Conservation (phyloP, 2,888 invertebrate species). For the Acrobeloides nanus region DNA sequence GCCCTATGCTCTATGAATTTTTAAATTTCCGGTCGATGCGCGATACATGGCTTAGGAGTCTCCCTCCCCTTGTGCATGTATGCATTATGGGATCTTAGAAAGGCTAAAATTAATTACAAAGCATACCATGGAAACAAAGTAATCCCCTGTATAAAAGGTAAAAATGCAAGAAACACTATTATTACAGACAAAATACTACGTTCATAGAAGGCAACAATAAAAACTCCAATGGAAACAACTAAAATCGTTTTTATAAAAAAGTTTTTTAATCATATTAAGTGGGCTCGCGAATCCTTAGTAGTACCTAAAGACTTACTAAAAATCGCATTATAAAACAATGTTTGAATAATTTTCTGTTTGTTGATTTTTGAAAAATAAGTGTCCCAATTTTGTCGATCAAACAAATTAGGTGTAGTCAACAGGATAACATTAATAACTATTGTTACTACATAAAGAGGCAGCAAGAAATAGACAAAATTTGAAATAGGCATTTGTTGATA, state of each 20-base stretch:
- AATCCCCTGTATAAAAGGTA: slow-evolving; percentile 14
- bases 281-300: slow-evolving; percentile 34
- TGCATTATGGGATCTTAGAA: slow-evolving; percentile 1
- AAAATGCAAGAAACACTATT: slow-evolving; percentile 24
- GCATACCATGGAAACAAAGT: slow-evolving; percentile 15
- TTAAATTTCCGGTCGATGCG: too few species aligned
- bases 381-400: too few species aligned
- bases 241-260: slow-evolving; percentile 24
- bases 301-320: too few species aligned
- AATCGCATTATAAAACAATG: too few species aligned
- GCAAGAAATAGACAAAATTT: slow-evolving; percentile 32
- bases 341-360: too few species aligned
- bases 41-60: too few species aligned
- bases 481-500: slow-evolving; percentile 21
- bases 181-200: slow-evolving; percentile 34
- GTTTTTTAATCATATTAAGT: slow-evolving; percentile 26
- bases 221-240: slow-evolving; percentile 27
- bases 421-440: slow-evolving; percentile 27
- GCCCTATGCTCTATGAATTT: too few species aligned
- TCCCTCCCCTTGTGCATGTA: too few species aligned
- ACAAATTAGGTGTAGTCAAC: too few species aligned
- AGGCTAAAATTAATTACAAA: not conserved
- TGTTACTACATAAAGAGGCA: slow-evolving; percentile 33
- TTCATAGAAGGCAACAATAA: slow-evolving; percentile 39
- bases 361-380: too few species aligned